These are phyloP conservation scores for Neodiprion virginianus DNA, from an alignment of 1,140 invertebrate species.

Conservation along the genomic window DNA sequence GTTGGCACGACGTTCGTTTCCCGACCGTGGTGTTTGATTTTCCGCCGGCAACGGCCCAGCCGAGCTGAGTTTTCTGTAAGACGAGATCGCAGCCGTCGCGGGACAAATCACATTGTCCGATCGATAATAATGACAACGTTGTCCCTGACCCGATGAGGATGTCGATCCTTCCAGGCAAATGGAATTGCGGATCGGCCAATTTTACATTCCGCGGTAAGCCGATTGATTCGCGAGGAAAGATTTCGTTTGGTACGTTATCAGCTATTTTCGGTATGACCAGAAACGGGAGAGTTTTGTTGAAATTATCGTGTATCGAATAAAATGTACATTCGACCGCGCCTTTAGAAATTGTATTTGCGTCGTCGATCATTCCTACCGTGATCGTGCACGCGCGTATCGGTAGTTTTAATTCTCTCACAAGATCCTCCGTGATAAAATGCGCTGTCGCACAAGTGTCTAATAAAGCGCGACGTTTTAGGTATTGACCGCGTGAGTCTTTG, in stretches of 20 bases:
- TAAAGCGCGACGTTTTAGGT: constrained; percentile 18
- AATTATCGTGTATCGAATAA: constrained; percentile 22
- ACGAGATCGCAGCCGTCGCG: neutral
- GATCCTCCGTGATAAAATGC: constrained; percentile 27
- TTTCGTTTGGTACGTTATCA: too few relatives aligned
- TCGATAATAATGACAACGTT: constrained; percentile 1
- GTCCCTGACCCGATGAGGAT: neutral
- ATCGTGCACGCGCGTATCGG: constrained; percentile 15
- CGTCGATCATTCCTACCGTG: constrained; percentile 17
- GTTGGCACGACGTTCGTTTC: constrained; percentile 9
- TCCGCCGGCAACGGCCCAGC: constrained; percentile 12
- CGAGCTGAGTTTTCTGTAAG: too few relatives aligned
- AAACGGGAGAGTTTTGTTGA: constrained; percentile 24
- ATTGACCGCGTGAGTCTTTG: constrained; percentile 12
- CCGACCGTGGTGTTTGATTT: neutral
- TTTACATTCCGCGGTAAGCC: neutral
- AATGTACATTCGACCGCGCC: constrained; percentile 15
- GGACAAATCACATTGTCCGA: neutral
- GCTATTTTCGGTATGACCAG: neutral
- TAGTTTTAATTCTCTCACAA: constrained; percentile 23
- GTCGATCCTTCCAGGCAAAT: neutral
- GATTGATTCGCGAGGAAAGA: too few relatives aligned
- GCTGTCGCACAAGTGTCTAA: constrained; percentile 25
- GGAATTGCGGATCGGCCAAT: constrained; percentile 9
- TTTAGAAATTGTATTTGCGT: constrained; percentile 22